Evolutionary conservation across 2,888 invertebrate species (phyloP).

Genomic region (Antheraea yamamai): DNA sequence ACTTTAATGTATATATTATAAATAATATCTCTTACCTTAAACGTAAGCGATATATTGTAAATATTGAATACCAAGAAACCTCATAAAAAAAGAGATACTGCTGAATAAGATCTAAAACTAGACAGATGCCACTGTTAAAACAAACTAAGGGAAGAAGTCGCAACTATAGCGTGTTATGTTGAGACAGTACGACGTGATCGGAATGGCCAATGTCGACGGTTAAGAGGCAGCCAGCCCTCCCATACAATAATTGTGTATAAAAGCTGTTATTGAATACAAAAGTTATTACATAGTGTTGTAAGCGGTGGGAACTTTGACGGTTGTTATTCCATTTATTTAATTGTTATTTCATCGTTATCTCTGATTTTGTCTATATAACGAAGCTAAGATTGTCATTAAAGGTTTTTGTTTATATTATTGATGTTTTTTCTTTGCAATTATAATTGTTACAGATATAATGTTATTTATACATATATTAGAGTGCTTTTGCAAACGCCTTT

Average conservation of each 20-base stretch:
- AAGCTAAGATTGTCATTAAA: too few relatives aligned
- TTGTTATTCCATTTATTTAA: conserved; percentile 33
- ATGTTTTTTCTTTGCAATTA: too few relatives aligned
- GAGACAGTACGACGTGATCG: conserved; percentile 68
- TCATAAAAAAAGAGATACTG: conserved; percentile 39
- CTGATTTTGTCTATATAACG: neutral
- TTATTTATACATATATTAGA: too few relatives aligned
- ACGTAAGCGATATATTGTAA: neutral
- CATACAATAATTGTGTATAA: conserved; percentile 53
- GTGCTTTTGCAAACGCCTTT: too few relatives aligned
- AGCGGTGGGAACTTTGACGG: conserved; percentile 40
- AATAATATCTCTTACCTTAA: neutral
- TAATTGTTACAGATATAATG: too few relatives aligned
- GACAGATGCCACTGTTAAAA: conserved; percentile 64
- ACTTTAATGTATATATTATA: neutral
- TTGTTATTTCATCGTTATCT: neutral
- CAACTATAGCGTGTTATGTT: conserved; percentile 64
- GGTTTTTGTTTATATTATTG: too few relatives aligned
- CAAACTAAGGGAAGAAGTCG: conserved; percentile 56
- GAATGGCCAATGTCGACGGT: conserved; percentile 41
- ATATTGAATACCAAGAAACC: neutral
- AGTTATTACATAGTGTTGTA: conserved; percentile 49
- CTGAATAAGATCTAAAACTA: conserved; percentile 54
- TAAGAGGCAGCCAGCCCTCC: conserved; percentile 25
- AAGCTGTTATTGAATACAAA: conserved; percentile 68